Percentiles rank a stretch among this genome's conserved stretches.
Evolutionary conservation across 2,888 invertebrate species (phyloP).

Genomic region (Erynnis tages): DNA sequence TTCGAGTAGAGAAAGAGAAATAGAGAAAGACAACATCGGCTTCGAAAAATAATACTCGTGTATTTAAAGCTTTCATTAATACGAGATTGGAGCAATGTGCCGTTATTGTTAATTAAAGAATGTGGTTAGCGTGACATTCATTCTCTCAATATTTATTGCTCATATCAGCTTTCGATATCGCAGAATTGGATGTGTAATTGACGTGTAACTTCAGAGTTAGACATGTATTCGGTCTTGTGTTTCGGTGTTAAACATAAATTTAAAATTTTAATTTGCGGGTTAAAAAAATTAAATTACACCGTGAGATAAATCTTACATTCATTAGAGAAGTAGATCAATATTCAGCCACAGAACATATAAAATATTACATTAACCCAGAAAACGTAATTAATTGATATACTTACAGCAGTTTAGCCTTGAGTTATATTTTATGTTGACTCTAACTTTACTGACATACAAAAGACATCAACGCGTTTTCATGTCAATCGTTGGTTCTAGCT

Average conservation of each 20-base stretch:
- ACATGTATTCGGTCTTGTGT: too few species aligned
- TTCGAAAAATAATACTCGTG: too few species aligned
- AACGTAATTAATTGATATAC: too few species aligned
- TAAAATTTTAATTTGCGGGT: too few species aligned
- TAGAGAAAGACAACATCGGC: too few species aligned
- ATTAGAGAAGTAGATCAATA: too few species aligned
- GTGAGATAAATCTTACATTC: too few species aligned
- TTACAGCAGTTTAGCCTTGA: neutral
- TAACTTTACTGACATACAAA: constrained; percentile 39
- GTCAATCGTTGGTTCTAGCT: neutral
- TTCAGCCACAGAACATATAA: too few species aligned
- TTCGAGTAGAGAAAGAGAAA: too few species aligned
- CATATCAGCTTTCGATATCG: neutral
- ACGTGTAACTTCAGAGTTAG: neutral
- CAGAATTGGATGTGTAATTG: neutral
- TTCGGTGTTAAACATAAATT: too few species aligned
- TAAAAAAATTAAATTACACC: too few species aligned
- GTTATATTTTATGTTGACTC: neutral
- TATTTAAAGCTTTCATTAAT: neutral
- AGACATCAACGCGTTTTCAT: constrained; percentile 55
- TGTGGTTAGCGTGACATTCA: neutral
- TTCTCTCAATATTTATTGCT: neutral
- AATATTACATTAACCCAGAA: too few species aligned
- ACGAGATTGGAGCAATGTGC: neutral
- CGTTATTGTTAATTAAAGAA: neutral